Conservation (phyloP, 64 coral and sea anemone genomes). For the Porites australiensis region DNA sequence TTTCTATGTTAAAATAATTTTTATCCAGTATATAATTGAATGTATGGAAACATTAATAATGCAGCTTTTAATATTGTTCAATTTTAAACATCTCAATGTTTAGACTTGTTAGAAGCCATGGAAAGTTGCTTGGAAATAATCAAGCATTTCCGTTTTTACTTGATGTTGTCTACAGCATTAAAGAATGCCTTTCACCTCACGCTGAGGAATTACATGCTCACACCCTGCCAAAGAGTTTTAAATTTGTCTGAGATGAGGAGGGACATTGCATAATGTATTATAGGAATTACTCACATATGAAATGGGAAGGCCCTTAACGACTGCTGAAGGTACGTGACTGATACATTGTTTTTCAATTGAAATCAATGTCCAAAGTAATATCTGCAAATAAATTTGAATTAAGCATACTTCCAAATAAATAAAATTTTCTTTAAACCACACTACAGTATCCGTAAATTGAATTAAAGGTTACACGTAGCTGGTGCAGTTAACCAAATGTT, state of each 20-base stretch:
- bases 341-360: too few relatives aligned
- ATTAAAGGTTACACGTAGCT: too few relatives aligned
- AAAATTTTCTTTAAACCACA: too few relatives aligned
- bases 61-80: too few relatives aligned
- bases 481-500: too few relatives aligned
- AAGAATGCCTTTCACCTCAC: neutral
- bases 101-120: neutral
- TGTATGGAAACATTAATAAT: too few relatives aligned
- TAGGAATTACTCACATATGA: neutral
- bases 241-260: neutral
- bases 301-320: conserved; percentile 11
- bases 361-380: too few relatives aligned
- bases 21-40: too few relatives aligned
- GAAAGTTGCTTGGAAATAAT: neutral
- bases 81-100: neutral
- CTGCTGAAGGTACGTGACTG: neutral
- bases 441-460: too few relatives aligned
- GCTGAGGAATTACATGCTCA: neutral
- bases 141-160: neutral
- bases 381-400: too few relatives aligned
- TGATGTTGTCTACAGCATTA: neutral
- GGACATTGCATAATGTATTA: neutral
- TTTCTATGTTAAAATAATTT: too few relatives aligned
- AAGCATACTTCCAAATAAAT: too few relatives aligned
- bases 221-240: neutral